These are phyloP conservation scores for Oenanthe oenanthe DNA, from an alignment of 2,113 vertebrate genomes.

Conservation along the genomic window DNA sequence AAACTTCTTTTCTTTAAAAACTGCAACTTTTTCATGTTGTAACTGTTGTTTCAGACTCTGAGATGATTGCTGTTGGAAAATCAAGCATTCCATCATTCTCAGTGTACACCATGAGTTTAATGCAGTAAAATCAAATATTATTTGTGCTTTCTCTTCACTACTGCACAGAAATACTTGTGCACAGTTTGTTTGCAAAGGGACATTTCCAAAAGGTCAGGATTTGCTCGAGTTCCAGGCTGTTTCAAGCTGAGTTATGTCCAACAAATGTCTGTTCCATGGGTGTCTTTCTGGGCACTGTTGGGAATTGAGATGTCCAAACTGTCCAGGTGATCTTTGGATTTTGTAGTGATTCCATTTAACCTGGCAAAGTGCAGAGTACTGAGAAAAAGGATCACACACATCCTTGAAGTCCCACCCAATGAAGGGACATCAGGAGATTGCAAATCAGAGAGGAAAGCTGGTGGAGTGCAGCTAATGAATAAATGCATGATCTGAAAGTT, in stretches of 20 bases:
- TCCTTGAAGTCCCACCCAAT: neutral
- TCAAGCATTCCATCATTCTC: neutral
- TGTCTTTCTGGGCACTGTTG: neutral
- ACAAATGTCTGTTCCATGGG: neutral
- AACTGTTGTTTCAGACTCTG: neutral
- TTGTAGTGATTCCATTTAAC: neutral
- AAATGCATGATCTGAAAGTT: neutral
- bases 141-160: neutral
- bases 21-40: neutral
- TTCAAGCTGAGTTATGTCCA: neutral
- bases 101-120: neutral
- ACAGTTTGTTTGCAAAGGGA: neutral
- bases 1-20: neutral
- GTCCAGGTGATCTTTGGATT: fast-evolving
- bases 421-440: neutral
- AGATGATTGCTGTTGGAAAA: neutral
- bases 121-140: neutral
- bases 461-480: fast-evolving
- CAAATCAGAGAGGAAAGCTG: neutral
- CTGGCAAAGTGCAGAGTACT: neutral
- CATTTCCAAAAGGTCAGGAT: neutral
- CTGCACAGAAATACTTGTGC: neutral
- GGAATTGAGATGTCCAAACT: neutral
- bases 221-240: neutral
- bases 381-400: neutral